A percentile compares a stretch with the other conserved stretches of the same genome.
Evolutionary conservation across 2,888 invertebrate genomes (phyloP).

Genomic region (Drosophila atroscutellata): DNA sequence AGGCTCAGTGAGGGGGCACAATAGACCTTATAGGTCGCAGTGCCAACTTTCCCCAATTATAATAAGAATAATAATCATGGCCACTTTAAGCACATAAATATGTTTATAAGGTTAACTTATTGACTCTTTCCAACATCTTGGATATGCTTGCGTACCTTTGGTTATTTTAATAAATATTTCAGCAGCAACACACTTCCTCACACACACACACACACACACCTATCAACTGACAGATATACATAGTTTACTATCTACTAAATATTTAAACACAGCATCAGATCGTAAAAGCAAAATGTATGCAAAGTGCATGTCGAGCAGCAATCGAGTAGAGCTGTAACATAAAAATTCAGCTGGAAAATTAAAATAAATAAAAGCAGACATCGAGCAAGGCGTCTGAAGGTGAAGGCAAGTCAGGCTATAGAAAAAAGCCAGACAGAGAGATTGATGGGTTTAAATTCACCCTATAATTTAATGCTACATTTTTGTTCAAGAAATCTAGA

Average conservation of each 20-base stretch:
- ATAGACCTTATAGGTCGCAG: too few species aligned
- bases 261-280: conserved; percentile 77
- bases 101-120: not conserved
- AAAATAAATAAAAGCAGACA: conserved; percentile 73
- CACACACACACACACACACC: conserved; percentile 18
- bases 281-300: conserved; percentile 78
- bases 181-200: conserved; percentile 28
- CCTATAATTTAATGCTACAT: conserved; percentile 1
- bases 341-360: conserved; percentile 51
- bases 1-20: too few species aligned
- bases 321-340: conserved; percentile 73
- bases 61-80: too few species aligned
- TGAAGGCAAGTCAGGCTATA: conserved; percentile 4
- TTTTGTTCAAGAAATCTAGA: not conserved
- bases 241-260: conserved; percentile 80
- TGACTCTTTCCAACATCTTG: conserved; percentile 25
- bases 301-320: conserved; percentile 80
- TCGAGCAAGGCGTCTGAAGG: conserved; percentile 28
- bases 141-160: conserved; percentile 32
- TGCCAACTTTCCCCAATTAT: too few species aligned
- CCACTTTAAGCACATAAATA: not conserved
- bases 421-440: not conserved
- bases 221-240: conserved; percentile 38
- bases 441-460: conserved; percentile 5
- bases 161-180: conserved; percentile 68